Evolutionary conservation across 2,797 vertebrate genomes (phyloP).

Genomic region (Dryobates pubescens): DNA sequence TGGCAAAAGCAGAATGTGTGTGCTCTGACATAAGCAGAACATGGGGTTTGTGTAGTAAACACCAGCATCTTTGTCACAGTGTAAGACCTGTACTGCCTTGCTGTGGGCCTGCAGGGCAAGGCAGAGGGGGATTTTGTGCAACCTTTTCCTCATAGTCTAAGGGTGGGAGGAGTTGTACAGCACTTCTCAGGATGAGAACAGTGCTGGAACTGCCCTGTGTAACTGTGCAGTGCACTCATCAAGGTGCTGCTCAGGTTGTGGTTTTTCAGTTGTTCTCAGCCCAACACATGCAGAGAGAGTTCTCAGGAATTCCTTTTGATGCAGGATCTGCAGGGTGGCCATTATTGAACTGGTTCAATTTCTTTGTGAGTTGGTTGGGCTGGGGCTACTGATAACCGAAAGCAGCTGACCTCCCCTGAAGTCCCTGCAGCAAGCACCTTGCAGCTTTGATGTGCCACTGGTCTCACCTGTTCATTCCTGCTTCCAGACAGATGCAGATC

Average conservation of each 20-base stretch:
- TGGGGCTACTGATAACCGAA: background rate
- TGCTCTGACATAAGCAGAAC: background rate
- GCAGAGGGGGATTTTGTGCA: background rate
- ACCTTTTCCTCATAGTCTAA: background rate
- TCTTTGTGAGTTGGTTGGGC: background rate
- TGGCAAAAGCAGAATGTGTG: background rate
- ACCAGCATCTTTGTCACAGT: background rate
- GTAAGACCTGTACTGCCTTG: accelerated
- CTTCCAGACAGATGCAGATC: slow-evolving; percentile 95
- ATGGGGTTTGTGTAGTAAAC: background rate
- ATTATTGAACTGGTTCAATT: background rate
- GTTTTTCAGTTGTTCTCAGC: background rate
- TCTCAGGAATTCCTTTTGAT: background rate
- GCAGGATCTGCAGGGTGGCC: background rate
- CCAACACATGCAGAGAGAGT: accelerated
- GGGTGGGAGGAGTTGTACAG: background rate
- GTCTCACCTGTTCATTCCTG: slow-evolving; percentile 38
- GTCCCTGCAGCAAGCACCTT: background rate
- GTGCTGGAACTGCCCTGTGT: background rate
- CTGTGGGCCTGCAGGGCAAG: background rate
- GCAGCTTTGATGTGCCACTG: background rate
- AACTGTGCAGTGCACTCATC: background rate
- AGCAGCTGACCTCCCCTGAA: background rate
- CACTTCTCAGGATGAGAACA: background rate
- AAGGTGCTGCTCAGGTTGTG: background rate